Evolutionary conservation across 2,888 invertebrate genomes (phyloP).

Genomic region (Hemaris fuciformis): DNA sequence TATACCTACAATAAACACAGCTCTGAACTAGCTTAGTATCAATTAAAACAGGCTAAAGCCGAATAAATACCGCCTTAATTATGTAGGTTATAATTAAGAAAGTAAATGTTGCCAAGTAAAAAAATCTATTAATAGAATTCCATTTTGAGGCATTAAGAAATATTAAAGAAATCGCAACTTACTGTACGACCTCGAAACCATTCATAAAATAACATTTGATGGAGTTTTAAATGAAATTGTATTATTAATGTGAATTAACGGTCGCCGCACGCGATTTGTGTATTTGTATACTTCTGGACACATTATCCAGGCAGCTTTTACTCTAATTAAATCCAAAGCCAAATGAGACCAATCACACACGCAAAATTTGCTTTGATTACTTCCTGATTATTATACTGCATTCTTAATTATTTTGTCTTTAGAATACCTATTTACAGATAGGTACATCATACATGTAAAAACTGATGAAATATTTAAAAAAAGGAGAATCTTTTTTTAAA

Average conservation of each 20-base stretch:
- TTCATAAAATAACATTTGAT: background rate
- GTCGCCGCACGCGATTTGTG: constrained; percentile 23
- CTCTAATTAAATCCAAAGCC: background rate
- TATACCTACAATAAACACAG: too few species aligned
- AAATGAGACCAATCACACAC: background rate
- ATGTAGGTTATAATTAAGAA: background rate
- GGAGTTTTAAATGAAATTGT: constrained; percentile 2
- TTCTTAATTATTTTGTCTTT: too few species aligned
- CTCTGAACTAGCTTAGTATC: too few species aligned
- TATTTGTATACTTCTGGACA: constrained; percentile 19
- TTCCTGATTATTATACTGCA: too few species aligned
- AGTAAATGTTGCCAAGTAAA: background rate
- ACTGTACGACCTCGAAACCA: background rate
- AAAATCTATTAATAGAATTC: background rate
- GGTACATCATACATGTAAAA: too few species aligned
- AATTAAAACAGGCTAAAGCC: background rate
- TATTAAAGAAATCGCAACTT: background rate
- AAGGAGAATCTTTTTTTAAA: too few species aligned
- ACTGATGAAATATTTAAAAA: too few species aligned
- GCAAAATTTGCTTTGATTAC: background rate
- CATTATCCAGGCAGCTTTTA: background rate
- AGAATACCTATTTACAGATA: too few species aligned
- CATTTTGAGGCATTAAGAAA: background rate
- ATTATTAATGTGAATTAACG: constrained; percentile 12
- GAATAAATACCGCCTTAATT: background rate